Evolutionary conservation across 2,888 invertebrate species (phyloP).

Genomic region (Athalia cordata): DNA sequence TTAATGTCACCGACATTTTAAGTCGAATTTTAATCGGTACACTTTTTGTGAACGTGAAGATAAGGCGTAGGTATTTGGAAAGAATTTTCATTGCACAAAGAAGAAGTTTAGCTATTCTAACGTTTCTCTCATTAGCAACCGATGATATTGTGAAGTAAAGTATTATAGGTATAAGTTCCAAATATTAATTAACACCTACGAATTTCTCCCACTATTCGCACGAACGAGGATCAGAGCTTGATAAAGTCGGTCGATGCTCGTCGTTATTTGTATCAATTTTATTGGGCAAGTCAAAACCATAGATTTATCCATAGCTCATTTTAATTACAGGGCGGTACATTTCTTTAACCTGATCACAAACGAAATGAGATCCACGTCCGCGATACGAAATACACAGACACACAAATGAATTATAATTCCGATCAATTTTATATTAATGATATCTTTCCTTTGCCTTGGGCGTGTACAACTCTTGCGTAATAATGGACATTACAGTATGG

Average conservation of each 20-base stretch:
- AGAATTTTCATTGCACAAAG: neutral
- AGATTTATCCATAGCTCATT: conserved; percentile 31
- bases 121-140: too few relatives aligned
- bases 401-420: conserved; percentile 34
- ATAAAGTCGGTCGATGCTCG: neutral
- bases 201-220: too few relatives aligned
- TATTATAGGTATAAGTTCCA: too few relatives aligned
- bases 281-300: conserved; percentile 16
- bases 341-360: neutral
- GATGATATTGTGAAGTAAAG: too few relatives aligned
- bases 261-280: conserved; percentile 2
- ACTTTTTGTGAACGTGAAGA: too few relatives aligned
- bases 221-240: too few relatives aligned
- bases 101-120: too few relatives aligned
- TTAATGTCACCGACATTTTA: conserved; percentile 13
- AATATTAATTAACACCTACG: too few relatives aligned
- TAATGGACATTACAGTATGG: conserved; percentile 31
- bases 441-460: conserved; percentile 43
- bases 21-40: neutral
- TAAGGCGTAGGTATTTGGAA: neutral
- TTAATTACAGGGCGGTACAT: conserved; percentile 53
- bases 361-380: conserved; percentile 40
- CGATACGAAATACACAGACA: conserved; percentile 34
- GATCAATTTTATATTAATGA: conserved; percentile 45
- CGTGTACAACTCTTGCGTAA: conserved; percentile 35